phyloP scores from a whole-genome alignment of 2,888 invertebrate genomes.

The Thymelicus acteon region DNA sequence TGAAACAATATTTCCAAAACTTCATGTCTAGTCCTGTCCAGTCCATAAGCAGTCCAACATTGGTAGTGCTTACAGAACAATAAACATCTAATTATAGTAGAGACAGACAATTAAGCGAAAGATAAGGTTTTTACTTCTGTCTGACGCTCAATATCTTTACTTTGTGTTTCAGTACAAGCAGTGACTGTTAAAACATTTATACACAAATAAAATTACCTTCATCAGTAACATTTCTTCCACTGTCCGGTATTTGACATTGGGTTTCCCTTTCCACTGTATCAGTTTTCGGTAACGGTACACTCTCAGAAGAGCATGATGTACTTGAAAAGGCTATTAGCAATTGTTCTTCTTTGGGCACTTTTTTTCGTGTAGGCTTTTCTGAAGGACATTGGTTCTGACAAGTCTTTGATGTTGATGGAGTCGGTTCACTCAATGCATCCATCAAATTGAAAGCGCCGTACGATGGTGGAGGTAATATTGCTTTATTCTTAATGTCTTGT shows the following conservation, averaged over 20 bases:
- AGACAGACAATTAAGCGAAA: too few relatives aligned
- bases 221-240: conserved; percentile 48
- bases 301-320: conserved; percentile 66
- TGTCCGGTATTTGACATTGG: conserved; percentile 52
- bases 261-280: conserved; percentile 50
- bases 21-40: too few relatives aligned
- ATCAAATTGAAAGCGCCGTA: conserved; percentile 57
- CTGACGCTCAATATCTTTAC: too few relatives aligned
- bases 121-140: too few relatives aligned
- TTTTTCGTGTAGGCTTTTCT: conserved; percentile 52
- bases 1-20: too few relatives aligned
- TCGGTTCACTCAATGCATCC: conserved; percentile 66
- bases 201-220: conserved; percentile 49
- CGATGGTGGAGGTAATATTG: conserved; percentile 39
- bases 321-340: conserved; percentile 69
- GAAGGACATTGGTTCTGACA: conserved; percentile 58
- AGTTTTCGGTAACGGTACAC: conserved; percentile 52
- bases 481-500: conserved; percentile 54
- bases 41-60: too few relatives aligned
- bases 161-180: too few relatives aligned
- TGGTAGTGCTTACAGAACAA: too few relatives aligned
- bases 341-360: conserved; percentile 59
- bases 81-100: too few relatives aligned
- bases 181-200: too few relatives aligned
- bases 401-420: conserved; percentile 60